Evolutionary conservation across 2,797 vertebrate genomes (phyloP).

Genomic region (Anguilla pacifica): DNA sequence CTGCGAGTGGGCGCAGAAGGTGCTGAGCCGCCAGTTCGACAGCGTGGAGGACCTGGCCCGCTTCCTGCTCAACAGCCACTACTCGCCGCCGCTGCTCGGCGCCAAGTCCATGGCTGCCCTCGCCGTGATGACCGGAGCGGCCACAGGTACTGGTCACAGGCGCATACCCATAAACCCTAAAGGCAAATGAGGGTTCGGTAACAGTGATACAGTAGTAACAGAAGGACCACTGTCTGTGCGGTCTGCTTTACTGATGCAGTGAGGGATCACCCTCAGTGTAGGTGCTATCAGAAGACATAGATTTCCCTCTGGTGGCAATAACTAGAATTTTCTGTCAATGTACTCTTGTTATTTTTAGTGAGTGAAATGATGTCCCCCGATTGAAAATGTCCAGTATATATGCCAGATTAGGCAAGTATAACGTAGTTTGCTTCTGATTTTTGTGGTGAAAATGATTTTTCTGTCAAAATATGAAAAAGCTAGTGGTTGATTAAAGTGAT

Average conservation of each 20-base stretch:
- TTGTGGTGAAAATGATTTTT: neutral
- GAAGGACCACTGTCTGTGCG: neutral
- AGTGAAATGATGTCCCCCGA: neutral
- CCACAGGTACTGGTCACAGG: conserved; percentile 77
- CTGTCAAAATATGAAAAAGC: neutral
- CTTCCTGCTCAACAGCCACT: conserved; percentile 97
- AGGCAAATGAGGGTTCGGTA: neutral
- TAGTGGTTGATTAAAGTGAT: neutral
- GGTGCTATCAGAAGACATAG: conserved; percentile 19
- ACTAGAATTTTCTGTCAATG: conserved; percentile 5
- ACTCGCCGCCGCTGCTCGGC: conserved; percentile 72
- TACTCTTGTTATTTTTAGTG: neutral
- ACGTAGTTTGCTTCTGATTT: neutral
- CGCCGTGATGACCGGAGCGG: conserved; percentile 89
- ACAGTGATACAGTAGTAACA: neutral
- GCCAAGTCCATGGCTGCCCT: conserved; percentile 96
- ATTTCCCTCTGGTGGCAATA: conserved; percentile 61
- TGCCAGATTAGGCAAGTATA: neutral
- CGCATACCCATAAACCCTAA: neutral
- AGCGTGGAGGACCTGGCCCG: conserved; percentile 92
- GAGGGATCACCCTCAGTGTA: neutral
- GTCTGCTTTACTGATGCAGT: neutral
- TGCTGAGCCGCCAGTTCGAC: conserved; percentile 95
- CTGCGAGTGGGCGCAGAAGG: conserved; percentile 99
- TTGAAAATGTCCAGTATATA: neutral